Evolutionary conservation across 2,113 vertebrate genomes (phyloP).

Genomic region (Zapornia atra): DNA sequence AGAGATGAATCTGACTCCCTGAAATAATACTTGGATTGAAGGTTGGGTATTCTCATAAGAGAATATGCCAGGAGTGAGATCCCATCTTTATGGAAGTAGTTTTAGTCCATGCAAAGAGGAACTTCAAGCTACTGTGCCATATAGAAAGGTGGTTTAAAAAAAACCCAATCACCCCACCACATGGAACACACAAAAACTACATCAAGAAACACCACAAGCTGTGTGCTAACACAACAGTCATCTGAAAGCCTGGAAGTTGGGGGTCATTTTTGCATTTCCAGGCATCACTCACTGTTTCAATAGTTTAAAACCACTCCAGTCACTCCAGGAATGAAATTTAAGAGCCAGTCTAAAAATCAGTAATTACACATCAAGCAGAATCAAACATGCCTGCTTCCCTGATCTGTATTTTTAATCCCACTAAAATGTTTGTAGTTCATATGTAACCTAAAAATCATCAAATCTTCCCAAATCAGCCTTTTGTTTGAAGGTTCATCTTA

Average conservation of each 20-base stretch:
- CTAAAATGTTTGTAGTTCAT: neutral
- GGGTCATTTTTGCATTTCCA: neutral
- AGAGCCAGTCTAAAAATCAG: neutral
- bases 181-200: no score
- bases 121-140: neutral
- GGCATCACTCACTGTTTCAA: neutral
- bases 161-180: no score
- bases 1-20: neutral
- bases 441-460: neutral
- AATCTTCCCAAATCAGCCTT: neutral
- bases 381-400: neutral
- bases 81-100: neutral
- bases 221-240: neutral
- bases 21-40: neutral
- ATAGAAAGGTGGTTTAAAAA: neutral
- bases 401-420: neutral
- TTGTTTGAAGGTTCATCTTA: neutral
- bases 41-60: neutral
- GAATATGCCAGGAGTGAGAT: neutral
- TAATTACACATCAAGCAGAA: neutral
- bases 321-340: neutral
- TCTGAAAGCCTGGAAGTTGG: neutral
- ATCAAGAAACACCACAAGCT: no score
- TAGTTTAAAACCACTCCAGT: neutral
- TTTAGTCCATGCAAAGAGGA: neutral